These are phyloP conservation scores for Phyllotreta striolata DNA, from an alignment of 2,888 invertebrate species.

Conservation along the genomic window DNA sequence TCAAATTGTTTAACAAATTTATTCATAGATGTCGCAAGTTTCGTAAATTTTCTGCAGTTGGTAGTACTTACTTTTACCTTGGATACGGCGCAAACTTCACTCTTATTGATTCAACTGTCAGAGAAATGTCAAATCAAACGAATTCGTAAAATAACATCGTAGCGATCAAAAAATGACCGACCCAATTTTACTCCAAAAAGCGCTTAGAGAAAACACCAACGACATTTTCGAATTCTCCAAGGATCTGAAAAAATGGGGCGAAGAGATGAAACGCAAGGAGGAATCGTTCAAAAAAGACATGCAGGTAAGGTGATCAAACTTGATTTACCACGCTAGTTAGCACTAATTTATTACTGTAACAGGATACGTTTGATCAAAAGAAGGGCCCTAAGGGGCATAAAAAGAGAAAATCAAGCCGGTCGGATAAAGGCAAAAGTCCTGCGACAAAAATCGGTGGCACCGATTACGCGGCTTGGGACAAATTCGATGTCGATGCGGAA, in stretches of 20 bases:
- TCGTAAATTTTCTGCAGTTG: no score
- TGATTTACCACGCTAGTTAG: background rate
- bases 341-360: conserved; percentile 1
- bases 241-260: conserved; percentile 77
- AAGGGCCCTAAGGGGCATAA: conserved; percentile 27
- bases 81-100: no score
- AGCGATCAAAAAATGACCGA: conserved; percentile 55
- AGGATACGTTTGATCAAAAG: conserved; percentile 22
- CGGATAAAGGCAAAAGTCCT: conserved; percentile 31
- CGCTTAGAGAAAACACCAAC: conserved; percentile 75
- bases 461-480: conserved; percentile 80
- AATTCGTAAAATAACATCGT: no score
- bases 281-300: conserved; percentile 41
- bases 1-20: background rate
- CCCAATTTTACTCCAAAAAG: conserved; percentile 73
- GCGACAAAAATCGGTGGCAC: conserved; percentile 47
- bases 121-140: no score
- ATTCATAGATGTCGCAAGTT: background rate
- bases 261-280: conserved; percentile 78
- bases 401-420: background rate
- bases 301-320: conserved; percentile 22
- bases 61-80: no score
- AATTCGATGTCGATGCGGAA: conserved; percentile 78
- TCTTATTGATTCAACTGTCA: no score
- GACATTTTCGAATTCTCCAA: conserved; percentile 74